phyloP scores from a whole-genome alignment of 2,113 vertebrate species.

The Cephalopholis sonnerati region DNA sequence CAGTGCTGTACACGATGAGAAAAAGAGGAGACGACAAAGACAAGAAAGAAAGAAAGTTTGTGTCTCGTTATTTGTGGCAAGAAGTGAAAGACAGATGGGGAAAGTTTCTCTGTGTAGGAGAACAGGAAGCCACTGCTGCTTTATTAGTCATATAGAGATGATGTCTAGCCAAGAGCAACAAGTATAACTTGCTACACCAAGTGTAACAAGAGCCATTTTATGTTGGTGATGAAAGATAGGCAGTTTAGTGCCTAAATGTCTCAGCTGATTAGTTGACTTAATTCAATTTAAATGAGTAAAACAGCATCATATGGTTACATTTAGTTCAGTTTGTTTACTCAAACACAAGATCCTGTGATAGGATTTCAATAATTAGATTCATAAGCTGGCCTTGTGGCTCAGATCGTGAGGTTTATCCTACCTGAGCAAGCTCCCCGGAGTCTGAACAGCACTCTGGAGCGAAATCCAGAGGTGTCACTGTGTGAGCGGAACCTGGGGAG shows the following conservation, averaged over 20 bases:
- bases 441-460: conserved; percentile 64
- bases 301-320: not conserved
- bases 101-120: not conserved
- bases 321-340: not conserved
- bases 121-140: conserved; percentile 43
- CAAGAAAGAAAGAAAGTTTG: not conserved
- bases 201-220: not conserved
- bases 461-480: conserved; percentile 78
- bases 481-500: conserved; percentile 69
- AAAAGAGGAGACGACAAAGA: not conserved
- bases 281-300: not conserved
- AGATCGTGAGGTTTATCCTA: conserved; percentile 31
- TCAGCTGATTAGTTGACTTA: not conserved
- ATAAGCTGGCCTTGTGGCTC: too few relatives aligned
- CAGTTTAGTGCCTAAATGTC: too few relatives aligned
- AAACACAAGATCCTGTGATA: too few relatives aligned
- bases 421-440: conserved; percentile 76
- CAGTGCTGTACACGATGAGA: too few relatives aligned
- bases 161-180: not conserved
- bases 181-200: conserved; percentile 1
- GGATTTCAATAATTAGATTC: too few relatives aligned
- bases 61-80: fast-evolving
- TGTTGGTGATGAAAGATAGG: not conserved
- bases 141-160: conserved; percentile 26
- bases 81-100: not conserved